Conservation (phyloP, 2,888 invertebrate species). For the Phasia obesa region DNA sequence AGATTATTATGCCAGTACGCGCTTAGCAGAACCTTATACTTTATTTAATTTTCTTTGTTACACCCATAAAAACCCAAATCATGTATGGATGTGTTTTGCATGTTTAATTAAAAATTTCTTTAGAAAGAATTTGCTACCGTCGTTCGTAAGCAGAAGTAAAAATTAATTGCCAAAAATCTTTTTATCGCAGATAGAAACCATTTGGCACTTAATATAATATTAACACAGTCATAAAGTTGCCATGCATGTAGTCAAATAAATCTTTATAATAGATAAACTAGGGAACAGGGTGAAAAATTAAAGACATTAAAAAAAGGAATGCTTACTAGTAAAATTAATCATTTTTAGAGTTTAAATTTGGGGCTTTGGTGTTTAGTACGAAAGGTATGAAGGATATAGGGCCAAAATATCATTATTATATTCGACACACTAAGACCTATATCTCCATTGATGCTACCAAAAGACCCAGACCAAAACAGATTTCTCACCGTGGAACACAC, state of each 20-base stretch:
- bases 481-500: too few species aligned
- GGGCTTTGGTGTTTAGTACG: too few species aligned
- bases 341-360: too few species aligned
- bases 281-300: not conserved
- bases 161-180: slow-evolving; percentile 34
- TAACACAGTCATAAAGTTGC: slow-evolving; percentile 32
- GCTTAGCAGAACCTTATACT: not conserved
- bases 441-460: too few species aligned
- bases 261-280: slow-evolving; percentile 5
- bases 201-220: slow-evolving; percentile 48
- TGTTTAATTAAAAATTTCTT: slow-evolving; percentile 70
- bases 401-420: too few species aligned
- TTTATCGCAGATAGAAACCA: slow-evolving; percentile 34
- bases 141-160: not conserved
- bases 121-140: slow-evolving; percentile 26
- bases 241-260: slow-evolving; percentile 21
- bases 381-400: too few species aligned
- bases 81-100: slow-evolving; percentile 67
- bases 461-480: too few species aligned
- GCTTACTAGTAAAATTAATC: too few species aligned
- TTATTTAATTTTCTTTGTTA: slow-evolving; percentile 46
- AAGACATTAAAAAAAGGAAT: not conserved
- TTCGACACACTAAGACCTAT: too few species aligned
- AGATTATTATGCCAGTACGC: not conserved
- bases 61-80: slow-evolving; percentile 65